phyloP scores from a whole-genome alignment of 2,113 vertebrate species.

The Solea solea region DNA sequence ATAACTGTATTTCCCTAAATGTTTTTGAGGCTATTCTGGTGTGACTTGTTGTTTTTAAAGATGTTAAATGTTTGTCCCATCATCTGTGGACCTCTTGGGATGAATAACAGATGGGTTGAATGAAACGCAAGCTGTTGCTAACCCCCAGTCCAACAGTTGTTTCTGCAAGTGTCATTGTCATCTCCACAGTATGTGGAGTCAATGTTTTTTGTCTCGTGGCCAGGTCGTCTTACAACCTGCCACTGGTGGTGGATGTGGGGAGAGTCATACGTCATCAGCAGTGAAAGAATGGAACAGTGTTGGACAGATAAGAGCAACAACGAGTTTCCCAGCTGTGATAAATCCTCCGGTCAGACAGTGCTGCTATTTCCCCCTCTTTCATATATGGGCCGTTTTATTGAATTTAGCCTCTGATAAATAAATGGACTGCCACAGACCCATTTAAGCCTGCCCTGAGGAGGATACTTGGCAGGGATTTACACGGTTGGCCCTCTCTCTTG shows the following conservation, averaged over 20 bases:
- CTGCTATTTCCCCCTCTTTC: conserved; percentile 90
- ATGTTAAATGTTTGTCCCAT: background rate
- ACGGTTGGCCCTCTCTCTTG: conserved; percentile 29
- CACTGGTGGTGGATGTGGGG: conserved; percentile 71
- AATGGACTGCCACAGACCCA: conserved; percentile 88
- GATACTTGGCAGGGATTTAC: conserved; percentile 80
- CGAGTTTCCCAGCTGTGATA: conserved; percentile 88
- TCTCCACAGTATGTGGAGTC: conserved; percentile 14
- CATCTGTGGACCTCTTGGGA: background rate
- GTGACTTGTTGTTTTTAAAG: background rate
- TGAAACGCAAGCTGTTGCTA: background rate
- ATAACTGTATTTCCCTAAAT: background rate
- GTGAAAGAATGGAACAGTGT: conserved; percentile 87
- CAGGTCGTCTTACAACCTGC: conserved; percentile 10
- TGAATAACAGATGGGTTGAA: background rate
- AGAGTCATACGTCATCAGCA: conserved; percentile 85
- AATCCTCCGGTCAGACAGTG: conserved; percentile 83
- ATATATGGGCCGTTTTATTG: conserved; percentile 91
- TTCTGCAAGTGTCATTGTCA: conserved; percentile 6
- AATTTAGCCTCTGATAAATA: conserved; percentile 94
- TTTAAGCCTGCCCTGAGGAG: conserved; percentile 88
- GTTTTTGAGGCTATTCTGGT: background rate
- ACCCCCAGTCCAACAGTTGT: background rate
- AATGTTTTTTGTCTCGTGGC: conserved; percentile 2
- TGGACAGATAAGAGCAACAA: conserved; percentile 91